Conservation (phyloP, 2,113 vertebrate species). For the Rhinichthys klamathensis region DNA sequence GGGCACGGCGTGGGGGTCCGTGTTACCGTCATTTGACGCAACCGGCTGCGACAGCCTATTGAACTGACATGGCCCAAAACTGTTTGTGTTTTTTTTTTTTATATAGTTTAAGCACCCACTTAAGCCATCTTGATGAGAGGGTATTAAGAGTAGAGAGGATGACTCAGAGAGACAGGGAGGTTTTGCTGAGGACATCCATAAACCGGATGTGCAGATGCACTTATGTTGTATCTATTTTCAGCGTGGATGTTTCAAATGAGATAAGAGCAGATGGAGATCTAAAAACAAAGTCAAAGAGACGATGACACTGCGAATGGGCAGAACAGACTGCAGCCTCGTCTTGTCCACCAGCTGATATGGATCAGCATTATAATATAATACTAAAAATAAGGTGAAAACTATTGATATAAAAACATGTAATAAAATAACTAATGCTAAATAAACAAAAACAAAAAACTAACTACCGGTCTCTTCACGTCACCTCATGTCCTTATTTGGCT, state of each 20-base stretch:
- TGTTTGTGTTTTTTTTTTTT: slow-evolving; percentile 31
- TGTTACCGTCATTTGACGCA: slow-evolving; percentile 39
- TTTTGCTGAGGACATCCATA: not conserved
- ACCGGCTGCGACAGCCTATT: slow-evolving; percentile 35
- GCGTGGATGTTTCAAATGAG: slow-evolving; percentile 4
- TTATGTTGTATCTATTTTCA: slow-evolving; percentile 8
- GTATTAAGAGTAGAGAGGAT: slow-evolving; percentile 5
- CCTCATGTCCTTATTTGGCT: no score
- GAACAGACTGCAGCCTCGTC: not conserved
- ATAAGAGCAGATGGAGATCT: slow-evolving; percentile 18
- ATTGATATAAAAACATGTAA: not conserved
- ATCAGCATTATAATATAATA: not conserved
- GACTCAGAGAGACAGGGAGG: slow-evolving; percentile 2
- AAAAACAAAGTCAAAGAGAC: slow-evolving; percentile 25
- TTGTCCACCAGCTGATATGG: not conserved
- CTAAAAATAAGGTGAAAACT: not conserved
- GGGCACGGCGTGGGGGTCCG: slow-evolving; percentile 24
- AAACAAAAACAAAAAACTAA: not conserved
- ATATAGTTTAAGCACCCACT: slow-evolving; percentile 11
- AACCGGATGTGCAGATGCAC: not conserved
- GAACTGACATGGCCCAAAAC: slow-evolving; percentile 37
- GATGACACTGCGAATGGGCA: not conserved
- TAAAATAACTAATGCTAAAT: not conserved
- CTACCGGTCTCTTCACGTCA: no score
- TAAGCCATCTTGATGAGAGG: slow-evolving; percentile 21